These are phyloP conservation scores for Drosophila anomalata DNA, from an alignment of 2,888 invertebrate species.

Conservation along the genomic window DNA sequence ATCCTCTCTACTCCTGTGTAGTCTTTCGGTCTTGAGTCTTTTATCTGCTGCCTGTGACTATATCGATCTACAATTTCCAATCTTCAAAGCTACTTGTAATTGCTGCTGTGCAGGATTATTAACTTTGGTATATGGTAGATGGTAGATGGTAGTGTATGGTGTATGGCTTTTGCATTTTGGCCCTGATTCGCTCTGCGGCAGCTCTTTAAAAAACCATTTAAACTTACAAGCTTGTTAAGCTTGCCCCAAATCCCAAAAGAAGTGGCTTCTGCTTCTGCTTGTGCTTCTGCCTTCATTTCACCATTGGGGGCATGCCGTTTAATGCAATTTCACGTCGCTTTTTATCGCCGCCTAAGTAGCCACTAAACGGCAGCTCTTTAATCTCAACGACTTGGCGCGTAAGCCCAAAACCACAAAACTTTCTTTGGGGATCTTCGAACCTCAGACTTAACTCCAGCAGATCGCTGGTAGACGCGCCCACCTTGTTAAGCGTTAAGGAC, in stretches of 20 bases:
- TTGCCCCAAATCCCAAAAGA: constrained; percentile 67
- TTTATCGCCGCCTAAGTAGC: constrained; percentile 78
- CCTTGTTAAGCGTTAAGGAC: constrained; percentile 76
- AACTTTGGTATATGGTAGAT: constrained; percentile 38
- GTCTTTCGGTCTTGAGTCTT: constrained; percentile 10
- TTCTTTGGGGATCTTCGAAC: constrained; percentile 51
- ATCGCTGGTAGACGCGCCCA: constrained; percentile 62
- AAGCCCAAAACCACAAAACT: constrained; percentile 37
- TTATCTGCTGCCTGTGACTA: constrained; percentile 46
- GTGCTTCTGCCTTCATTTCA: constrained; percentile 25
- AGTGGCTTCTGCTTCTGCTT: constrained; percentile 4
- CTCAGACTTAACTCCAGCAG: constrained; percentile 15
- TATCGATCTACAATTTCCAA: constrained; percentile 64
- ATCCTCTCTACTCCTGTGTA: not conserved
- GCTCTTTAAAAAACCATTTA: constrained; percentile 78
- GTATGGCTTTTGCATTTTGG: constrained; percentile 37
- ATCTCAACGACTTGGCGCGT: constrained; percentile 72
- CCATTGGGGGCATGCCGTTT: constrained; percentile 53
- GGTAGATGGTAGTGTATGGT: not conserved
- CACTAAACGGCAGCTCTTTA: constrained; percentile 80
- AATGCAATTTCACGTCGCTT: constrained; percentile 77
- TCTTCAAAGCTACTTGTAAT: constrained; percentile 69
- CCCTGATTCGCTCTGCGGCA: constrained; percentile 48
- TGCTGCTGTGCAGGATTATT: constrained; percentile 62
- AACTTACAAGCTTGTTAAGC: constrained; percentile 76